phyloP scores from a whole-genome alignment of 2,797 vertebrate species.

The Pogonophryne albipinna region DNA sequence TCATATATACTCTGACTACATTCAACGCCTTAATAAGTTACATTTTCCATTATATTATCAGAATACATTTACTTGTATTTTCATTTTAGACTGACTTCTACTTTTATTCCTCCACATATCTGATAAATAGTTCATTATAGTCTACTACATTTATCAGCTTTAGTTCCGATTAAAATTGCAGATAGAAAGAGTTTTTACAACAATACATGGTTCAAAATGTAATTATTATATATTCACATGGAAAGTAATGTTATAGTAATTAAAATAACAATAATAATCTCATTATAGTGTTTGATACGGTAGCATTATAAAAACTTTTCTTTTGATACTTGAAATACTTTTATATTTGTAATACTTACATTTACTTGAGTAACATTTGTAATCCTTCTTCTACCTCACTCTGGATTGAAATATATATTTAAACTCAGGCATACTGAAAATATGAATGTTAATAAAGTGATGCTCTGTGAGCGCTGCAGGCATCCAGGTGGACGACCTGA shows the following conservation, averaged over 20 bases:
- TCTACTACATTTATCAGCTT: not conserved
- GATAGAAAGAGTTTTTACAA: not conserved
- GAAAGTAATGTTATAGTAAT: not conserved
- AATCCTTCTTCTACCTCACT: not conserved
- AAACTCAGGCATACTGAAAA: too few relatives aligned
- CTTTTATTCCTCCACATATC: too few relatives aligned
- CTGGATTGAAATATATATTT: not conserved
- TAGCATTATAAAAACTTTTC: not conserved
- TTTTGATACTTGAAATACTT: not conserved
- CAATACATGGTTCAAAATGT: not conserved
- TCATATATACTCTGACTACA: not conserved
- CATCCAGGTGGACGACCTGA: conserved; percentile 78
- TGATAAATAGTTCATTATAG: not conserved
- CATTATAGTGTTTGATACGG: not conserved
- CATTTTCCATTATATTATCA: not conserved
- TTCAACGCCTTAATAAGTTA: not conserved
- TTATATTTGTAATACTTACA: not conserved
- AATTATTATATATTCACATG: not conserved
- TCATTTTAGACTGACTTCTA: too few relatives aligned
- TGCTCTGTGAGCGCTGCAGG: conserved; percentile 55
- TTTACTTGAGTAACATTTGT: not conserved
- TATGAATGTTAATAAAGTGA: not conserved
- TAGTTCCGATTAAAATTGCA: not conserved
- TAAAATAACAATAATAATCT: not conserved
- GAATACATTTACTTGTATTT: too few relatives aligned